Evolutionary conservation across 1,140 invertebrate species (phyloP).

Genomic region (Pemphigus obesinymphae): DNA sequence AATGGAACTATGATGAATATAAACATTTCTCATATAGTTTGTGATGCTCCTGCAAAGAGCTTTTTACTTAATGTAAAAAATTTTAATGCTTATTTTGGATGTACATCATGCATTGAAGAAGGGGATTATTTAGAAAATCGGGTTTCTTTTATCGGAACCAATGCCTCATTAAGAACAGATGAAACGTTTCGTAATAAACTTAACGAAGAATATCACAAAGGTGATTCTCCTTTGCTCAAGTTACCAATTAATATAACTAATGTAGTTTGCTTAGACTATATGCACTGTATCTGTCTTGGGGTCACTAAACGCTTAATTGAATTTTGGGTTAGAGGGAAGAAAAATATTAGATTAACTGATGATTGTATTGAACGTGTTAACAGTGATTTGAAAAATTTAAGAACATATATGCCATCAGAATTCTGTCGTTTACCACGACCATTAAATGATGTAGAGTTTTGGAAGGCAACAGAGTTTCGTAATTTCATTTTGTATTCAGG

Average conservation of each 20-base stretch:
- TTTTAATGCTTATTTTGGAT: not conserved
- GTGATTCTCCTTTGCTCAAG: not conserved
- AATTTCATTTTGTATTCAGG: not conserved
- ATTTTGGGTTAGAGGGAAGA: not conserved
- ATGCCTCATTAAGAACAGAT: not conserved
- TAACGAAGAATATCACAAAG: not conserved
- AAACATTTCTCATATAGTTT: no score
- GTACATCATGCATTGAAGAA: no score
- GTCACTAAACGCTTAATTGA: not conserved
- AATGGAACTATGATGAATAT: not conserved
- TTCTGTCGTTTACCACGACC: not conserved
- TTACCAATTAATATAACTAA: not conserved
- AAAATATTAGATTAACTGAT: not conserved
- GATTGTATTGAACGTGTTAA: no score
- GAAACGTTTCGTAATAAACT: not conserved
- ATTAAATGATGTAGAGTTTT: not conserved
- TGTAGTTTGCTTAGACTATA: not conserved
- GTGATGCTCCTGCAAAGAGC: constrained; percentile 47
- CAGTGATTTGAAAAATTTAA: not conserved
- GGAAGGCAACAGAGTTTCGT: not conserved
- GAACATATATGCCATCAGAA: not conserved
- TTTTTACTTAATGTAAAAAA: constrained; percentile 56
- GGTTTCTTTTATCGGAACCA: no score
- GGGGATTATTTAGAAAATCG: no score
- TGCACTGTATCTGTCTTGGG: not conserved